Evolutionary conservation across 2,888 invertebrate genomes (phyloP).

Genomic region (Meloe dianella): DNA sequence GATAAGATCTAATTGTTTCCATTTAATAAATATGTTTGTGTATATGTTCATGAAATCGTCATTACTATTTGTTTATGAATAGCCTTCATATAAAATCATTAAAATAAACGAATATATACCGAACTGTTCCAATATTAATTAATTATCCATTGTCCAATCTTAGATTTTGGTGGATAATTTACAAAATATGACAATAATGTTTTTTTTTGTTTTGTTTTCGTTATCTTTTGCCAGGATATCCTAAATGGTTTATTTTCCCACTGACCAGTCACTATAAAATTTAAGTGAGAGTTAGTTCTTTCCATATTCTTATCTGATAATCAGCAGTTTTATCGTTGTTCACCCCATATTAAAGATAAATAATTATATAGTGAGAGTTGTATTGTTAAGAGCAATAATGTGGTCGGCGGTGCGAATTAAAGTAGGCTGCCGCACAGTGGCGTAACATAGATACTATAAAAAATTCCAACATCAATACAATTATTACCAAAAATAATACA

Average conservation of each 20-base stretch:
- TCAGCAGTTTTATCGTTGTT: conserved; percentile 43
- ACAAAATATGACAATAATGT: not conserved
- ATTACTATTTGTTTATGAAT: not conserved
- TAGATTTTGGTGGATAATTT: conserved; percentile 18
- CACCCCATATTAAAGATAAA: conserved; percentile 34
- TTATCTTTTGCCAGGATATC: conserved; percentile 52
- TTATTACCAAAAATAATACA: not conserved
- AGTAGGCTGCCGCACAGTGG: conserved; percentile 20
- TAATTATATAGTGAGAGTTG: conserved; percentile 34
- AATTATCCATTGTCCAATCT: conserved; percentile 6
- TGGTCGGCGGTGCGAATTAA: conserved; percentile 35
- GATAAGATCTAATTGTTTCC: conserved; percentile 11
- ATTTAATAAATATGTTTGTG: conserved; percentile 13
- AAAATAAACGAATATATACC: conserved; percentile 7
- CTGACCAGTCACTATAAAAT: conserved; percentile 38
- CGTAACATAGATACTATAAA: conserved; percentile 9
- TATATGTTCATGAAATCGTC: not conserved
- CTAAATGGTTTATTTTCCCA: conserved; percentile 52
- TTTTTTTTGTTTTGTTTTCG: conserved; percentile 25
- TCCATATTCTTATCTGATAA: conserved; percentile 39
- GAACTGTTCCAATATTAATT: not conserved
- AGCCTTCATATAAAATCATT: conserved; percentile 3
- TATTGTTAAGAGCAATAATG: conserved; percentile 33
- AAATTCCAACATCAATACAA: not conserved
- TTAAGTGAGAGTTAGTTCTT: conserved; percentile 19